These are phyloP conservation scores for Trichomalopsis sarcophagae DNA, from an alignment of 1,140 invertebrate genomes.

Conservation along the genomic window DNA sequence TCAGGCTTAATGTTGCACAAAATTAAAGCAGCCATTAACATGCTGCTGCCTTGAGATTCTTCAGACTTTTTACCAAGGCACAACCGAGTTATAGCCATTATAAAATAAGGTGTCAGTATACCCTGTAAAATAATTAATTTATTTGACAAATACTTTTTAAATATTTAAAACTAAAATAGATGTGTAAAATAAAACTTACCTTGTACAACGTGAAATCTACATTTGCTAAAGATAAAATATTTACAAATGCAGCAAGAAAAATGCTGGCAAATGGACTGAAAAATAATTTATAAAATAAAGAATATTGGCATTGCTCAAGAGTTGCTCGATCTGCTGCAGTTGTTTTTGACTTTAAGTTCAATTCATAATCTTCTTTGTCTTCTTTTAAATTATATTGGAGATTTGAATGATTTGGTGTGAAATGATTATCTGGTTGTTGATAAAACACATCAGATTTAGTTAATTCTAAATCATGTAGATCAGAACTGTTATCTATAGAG, in stretches of 20 bases:
- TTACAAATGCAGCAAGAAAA: conserved; percentile 61
- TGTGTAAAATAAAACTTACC: conserved; percentile 55
- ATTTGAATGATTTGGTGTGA: not conserved
- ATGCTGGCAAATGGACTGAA: conserved; percentile 55
- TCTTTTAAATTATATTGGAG: not conserved
- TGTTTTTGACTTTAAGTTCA: not conserved
- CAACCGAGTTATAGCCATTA: conserved; percentile 45
- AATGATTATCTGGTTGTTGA: conserved; percentile 2
- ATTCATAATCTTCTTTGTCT: not conserved
- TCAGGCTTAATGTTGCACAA: conserved; percentile 59
- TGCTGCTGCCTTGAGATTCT: conserved; percentile 45
- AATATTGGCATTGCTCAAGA: conserved; percentile 34
- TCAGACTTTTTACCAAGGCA: conserved; percentile 33
- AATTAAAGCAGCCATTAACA: conserved; percentile 58
- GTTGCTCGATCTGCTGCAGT: not conserved
- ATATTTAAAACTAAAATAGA: conserved; percentile 17
- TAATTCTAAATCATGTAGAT: conserved; percentile 20
- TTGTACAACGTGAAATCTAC: conserved; percentile 60
- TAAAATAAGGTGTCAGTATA: conserved; percentile 54
- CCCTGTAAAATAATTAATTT: conserved; percentile 53
- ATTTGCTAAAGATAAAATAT: conserved; percentile 60
- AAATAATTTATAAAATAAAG: conserved; percentile 41
- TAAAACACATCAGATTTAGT: not conserved
- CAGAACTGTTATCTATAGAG: not conserved
- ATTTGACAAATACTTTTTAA: conserved; percentile 14